Evolutionary conservation across 2,888 invertebrate genomes (phyloP).

Genomic region (Anarsia innoxiella): DNA sequence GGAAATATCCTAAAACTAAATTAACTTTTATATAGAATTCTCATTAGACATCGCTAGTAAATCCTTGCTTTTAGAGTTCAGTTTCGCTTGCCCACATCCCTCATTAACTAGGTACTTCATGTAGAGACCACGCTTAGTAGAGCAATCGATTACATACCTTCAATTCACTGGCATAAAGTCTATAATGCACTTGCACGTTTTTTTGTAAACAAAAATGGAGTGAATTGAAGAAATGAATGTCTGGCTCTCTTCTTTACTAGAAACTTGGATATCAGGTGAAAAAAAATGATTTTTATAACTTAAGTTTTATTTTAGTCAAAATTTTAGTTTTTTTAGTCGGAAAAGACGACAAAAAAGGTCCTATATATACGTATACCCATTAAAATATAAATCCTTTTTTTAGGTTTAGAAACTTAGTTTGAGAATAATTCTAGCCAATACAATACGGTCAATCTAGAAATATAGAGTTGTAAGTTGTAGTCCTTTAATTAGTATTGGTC

Average conservation of each 20-base stretch:
- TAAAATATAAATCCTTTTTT: too few species aligned
- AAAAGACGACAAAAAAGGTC: too few species aligned
- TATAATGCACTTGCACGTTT: slow-evolving; percentile 40
- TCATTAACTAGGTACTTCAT: slow-evolving; percentile 27
- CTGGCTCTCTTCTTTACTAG: slow-evolving; percentile 62
- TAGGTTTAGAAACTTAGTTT: too few species aligned
- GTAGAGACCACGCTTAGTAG: slow-evolving; percentile 68
- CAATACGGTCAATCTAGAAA: too few species aligned
- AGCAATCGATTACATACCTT: slow-evolving; percentile 67
- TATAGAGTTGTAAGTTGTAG: too few species aligned
- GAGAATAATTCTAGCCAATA: too few species aligned
- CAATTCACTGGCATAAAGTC: slow-evolving; percentile 56
- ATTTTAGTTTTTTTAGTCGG: too few species aligned
- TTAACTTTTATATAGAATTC: too few species aligned
- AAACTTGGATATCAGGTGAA: slow-evolving; percentile 14
- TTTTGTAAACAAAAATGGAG: slow-evolving; percentile 27
- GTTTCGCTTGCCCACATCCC: slow-evolving; percentile 37
- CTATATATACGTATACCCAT: too few species aligned
- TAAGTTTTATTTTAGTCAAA: background rate
- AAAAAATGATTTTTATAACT: background rate
- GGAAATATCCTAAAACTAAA: too few species aligned
- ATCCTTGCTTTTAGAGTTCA: slow-evolving; percentile 35
- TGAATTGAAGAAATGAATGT: slow-evolving; percentile 74
- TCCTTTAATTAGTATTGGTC: too few species aligned
- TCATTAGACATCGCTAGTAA: too few species aligned